phyloP scores from a whole-genome alignment of 2,888 invertebrate species.

The Toxonevra muliebris region DNA sequence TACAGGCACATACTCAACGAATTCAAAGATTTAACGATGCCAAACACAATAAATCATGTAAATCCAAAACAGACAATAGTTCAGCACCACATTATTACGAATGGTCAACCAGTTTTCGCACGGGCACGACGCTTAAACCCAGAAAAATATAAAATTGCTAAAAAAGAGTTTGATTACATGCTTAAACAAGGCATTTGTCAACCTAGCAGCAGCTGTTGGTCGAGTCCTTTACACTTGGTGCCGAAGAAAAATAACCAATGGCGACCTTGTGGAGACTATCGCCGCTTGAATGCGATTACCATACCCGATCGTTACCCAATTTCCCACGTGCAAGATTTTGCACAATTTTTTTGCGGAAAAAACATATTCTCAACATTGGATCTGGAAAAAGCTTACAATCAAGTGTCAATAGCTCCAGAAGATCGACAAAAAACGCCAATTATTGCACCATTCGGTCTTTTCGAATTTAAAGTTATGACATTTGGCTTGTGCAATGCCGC shows the following conservation, averaged over 20 bases:
- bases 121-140: conserved; percentile 34
- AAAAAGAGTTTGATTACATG: conserved; percentile 37
- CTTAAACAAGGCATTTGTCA: conserved; percentile 37
- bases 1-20: too few species aligned
- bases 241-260: conserved; percentile 27
- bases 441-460: conserved; percentile 50
- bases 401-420: conserved; percentile 35
- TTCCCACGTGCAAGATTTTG: conserved; percentile 29
- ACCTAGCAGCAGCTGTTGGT: conserved; percentile 38
- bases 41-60: too few species aligned
- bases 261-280: not conserved
- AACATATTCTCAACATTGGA: conserved; percentile 36
- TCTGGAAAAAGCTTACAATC: conserved; percentile 36
- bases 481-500: not conserved
- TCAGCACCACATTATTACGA: conserved; percentile 32
- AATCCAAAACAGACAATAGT: not conserved
- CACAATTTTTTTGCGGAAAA: conserved; percentile 28
- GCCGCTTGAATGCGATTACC: conserved; percentile 19
- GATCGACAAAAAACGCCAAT: conserved; percentile 44
- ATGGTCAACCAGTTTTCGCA: conserved; percentile 34
- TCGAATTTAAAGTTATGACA: conserved; percentile 10
- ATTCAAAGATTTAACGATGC: too few species aligned
- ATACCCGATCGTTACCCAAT: conserved; percentile 33
- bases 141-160: conserved; percentile 35
- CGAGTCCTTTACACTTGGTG: conserved; percentile 38